Conservation (phyloP, 2,113 vertebrate genomes). For the Salvator merianae region DNA sequence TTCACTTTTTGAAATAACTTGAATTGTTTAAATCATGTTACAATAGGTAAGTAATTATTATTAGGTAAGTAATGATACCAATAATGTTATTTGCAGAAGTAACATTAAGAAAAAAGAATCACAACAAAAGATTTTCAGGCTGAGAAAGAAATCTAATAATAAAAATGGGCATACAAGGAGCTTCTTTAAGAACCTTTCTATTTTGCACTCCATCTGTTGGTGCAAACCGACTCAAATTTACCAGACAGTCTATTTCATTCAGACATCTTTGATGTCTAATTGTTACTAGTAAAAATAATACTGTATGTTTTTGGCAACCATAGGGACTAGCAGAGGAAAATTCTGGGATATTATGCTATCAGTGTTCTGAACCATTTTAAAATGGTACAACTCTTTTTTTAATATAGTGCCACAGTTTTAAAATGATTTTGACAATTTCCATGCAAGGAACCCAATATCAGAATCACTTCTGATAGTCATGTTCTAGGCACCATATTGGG, state of each 20-base stretch:
- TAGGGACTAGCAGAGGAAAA: background rate
- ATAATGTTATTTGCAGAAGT: too few relatives aligned
- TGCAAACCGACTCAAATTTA: background rate
- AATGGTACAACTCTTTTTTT: too few relatives aligned
- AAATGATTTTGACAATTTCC: background rate
- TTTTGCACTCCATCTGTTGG: too few relatives aligned
- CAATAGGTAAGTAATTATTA: too few relatives aligned
- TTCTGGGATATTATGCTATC: background rate
- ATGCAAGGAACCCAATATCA: background rate
- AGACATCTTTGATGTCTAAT: background rate
- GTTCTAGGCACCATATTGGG: background rate
- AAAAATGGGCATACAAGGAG: too few relatives aligned
- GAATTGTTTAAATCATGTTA: too few relatives aligned
- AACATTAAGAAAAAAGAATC: too few relatives aligned
- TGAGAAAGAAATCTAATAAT: too few relatives aligned
- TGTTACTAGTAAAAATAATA: background rate
- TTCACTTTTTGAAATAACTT: too few relatives aligned
- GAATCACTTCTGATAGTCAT: background rate
- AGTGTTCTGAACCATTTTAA: background rate
- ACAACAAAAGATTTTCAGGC: too few relatives aligned
- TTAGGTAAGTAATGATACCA: too few relatives aligned
- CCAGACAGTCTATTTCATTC: background rate
- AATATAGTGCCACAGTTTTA: background rate
- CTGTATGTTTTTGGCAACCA: background rate
- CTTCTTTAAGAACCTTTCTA: too few relatives aligned